Conservation (phyloP, 2,888 invertebrate species). For the Punctoribates punctum region DNA sequence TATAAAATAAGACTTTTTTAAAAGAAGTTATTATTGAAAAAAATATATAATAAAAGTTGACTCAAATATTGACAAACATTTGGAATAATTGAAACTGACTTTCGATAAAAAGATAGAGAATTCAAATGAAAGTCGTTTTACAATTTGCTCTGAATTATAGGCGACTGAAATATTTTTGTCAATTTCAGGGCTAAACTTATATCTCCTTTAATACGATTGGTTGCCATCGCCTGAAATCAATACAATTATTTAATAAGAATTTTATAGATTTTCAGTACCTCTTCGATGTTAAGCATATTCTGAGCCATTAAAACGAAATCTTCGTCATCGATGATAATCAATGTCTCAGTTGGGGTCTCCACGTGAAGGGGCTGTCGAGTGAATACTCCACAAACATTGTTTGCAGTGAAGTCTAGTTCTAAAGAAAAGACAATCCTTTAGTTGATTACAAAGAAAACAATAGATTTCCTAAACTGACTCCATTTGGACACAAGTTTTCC, state of each 20-base stretch:
- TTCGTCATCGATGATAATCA: background rate
- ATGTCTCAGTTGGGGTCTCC: background rate
- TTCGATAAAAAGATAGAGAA: too few relatives aligned
- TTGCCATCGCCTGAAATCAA: background rate
- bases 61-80: too few relatives aligned
- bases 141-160: background rate
- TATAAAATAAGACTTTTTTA: too few relatives aligned
- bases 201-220: slow-evolving; percentile 23
- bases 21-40: too few relatives aligned
- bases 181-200: background rate
- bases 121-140: background rate
- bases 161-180: background rate
- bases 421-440: background rate
- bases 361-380: background rate
- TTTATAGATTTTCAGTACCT: background rate
- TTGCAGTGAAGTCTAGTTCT: background rate
- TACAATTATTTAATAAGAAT: background rate
- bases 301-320: slow-evolving; percentile 4
- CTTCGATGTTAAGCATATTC: background rate
- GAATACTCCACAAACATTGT: background rate
- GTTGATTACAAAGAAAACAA: background rate
- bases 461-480: background rate
- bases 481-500: background rate
- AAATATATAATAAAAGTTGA: too few relatives aligned
- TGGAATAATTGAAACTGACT: too few relatives aligned